Conservation (phyloP, 2,888 invertebrate species). For the Zaprionus obscuricornis region DNA sequence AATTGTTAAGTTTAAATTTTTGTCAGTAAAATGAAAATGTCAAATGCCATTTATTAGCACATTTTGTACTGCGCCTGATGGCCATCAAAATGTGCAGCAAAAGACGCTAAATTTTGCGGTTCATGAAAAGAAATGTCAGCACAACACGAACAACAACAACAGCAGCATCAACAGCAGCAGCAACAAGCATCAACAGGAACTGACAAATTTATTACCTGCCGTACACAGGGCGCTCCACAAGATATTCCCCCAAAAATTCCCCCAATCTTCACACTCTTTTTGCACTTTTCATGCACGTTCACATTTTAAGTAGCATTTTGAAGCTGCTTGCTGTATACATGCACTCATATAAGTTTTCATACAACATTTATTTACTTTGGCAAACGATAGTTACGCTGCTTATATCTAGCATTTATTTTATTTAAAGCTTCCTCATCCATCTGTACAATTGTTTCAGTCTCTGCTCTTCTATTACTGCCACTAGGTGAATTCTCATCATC, state of each 20-base stretch:
- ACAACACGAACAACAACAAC: constrained; percentile 37
- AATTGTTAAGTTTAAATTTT: constrained; percentile 5
- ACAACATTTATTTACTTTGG: constrained; percentile 42
- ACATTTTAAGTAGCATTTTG: constrained; percentile 44
- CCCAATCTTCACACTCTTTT: too few relatives aligned
- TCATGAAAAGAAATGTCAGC: constrained; percentile 69
- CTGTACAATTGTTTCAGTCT: not conserved
- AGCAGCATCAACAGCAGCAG: constrained; percentile 19
- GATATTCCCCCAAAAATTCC: not conserved
- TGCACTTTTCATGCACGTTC: too few relatives aligned
- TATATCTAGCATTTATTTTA: constrained; percentile 5
- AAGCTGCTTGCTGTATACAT: constrained; percentile 20
- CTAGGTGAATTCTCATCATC: accelerated
- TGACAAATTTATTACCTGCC: constrained; percentile 59
- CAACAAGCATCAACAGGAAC: too few relatives aligned
- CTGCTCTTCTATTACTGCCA: not conserved
- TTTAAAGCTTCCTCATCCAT: not conserved
- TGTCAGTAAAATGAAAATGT: constrained; percentile 50
- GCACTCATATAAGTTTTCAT: constrained; percentile 19
- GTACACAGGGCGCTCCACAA: constrained; percentile 11
- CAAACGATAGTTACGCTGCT: constrained; percentile 17
- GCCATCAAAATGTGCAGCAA: constrained; percentile 57
- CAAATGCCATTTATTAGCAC: constrained; percentile 65
- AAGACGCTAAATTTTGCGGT: constrained; percentile 65
- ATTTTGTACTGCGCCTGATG: constrained; percentile 48